Evolutionary conservation across 1,140 invertebrate genomes (phyloP).

Genomic region (Ceratosolen solmsi): DNA sequence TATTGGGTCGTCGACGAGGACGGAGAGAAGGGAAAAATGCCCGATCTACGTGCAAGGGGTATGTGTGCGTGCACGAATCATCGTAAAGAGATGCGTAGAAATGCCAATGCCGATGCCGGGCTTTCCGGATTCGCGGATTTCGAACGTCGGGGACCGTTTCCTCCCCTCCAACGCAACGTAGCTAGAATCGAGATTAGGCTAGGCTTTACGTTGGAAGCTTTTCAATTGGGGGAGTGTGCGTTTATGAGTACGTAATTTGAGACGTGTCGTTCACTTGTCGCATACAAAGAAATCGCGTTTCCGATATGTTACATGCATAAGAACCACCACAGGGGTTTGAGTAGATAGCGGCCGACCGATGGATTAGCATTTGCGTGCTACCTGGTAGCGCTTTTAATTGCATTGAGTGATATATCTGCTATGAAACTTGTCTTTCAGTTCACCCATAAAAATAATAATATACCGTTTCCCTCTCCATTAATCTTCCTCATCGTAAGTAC

Average conservation of each 20-base stretch:
- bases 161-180: background rate
- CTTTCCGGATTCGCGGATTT: constrained; percentile 42
- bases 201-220: background rate
- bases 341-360: no score
- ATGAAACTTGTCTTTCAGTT: no score
- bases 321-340: no score
- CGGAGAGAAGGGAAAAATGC: constrained; percentile 8
- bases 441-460: no score
- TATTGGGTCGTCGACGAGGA: background rate
- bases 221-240: background rate
- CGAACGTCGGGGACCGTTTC: constrained; percentile 30
- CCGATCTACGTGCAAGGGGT: background rate
- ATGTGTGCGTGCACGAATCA: background rate
- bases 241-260: background rate
- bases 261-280: no score
- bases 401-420: no score
- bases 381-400: no score
- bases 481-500: no score
- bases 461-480: no score
- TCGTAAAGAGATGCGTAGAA: background rate
- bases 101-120: constrained; percentile 4
- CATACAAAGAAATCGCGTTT: no score
- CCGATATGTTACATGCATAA: no score
- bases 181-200: constrained; percentile 1
- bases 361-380: no score